Conservation (phyloP, 2,797 vertebrate genomes). For the Hafferia zeledoni region DNA sequence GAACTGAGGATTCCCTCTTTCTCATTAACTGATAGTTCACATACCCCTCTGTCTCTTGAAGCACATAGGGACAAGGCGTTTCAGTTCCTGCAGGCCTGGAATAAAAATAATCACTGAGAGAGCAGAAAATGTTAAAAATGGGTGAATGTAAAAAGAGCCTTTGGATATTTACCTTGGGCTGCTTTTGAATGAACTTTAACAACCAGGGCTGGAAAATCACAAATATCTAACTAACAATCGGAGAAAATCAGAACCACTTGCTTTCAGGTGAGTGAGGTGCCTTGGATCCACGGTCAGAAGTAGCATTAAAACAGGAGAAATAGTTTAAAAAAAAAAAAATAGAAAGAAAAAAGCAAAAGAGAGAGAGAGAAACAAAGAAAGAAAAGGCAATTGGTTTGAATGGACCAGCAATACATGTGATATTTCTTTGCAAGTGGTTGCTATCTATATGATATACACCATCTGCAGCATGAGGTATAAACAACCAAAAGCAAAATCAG, state of each 20-base stretch:
- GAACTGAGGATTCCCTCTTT: background rate
- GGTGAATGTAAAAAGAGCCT: background rate
- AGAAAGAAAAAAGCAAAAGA: rapidly evolving
- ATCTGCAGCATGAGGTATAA: background rate
- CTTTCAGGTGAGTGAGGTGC: background rate
- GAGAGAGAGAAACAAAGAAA: background rate
- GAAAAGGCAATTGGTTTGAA: background rate
- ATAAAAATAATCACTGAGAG: background rate
- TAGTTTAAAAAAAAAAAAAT: background rate
- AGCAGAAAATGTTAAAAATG: background rate
- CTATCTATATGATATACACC: background rate
- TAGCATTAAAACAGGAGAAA: background rate
- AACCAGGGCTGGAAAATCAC: background rate
- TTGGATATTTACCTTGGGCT: slow-evolving; percentile 4
- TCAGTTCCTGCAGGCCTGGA: background rate
- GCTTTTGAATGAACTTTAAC: slow-evolving; percentile 19
- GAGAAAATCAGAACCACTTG: slow-evolving; percentile 38
- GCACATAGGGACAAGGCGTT: background rate
- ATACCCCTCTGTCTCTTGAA: background rate
- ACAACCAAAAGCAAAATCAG: background rate
- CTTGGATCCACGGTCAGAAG: background rate
- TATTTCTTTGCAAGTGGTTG: background rate
- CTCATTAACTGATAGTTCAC: background rate
- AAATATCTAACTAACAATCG: background rate
- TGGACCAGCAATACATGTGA: background rate